Evolutionary conservation across 2,797 vertebrate species (phyloP).

Genomic region (Percopsis omiscomaycus): DNA sequence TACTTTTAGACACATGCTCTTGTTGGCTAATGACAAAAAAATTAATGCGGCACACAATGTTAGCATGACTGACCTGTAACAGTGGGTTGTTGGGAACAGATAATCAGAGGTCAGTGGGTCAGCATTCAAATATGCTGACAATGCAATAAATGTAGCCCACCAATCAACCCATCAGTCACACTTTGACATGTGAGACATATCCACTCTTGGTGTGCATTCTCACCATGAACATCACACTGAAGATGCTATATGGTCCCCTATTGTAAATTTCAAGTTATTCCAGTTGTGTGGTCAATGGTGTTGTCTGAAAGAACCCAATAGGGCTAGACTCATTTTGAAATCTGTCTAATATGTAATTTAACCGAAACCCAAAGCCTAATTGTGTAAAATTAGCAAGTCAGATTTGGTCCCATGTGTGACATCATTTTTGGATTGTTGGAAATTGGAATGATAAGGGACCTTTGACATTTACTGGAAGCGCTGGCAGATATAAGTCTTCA

Average conservation of each 20-base stretch:
- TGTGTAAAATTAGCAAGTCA: too few relatives aligned
- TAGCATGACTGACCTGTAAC: slow-evolving; percentile 47
- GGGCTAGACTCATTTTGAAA: too few relatives aligned
- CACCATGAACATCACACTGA: slow-evolving; percentile 12
- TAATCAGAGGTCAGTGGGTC: slow-evolving; percentile 48
- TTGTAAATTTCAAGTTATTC: too few relatives aligned
- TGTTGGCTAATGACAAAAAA: slow-evolving; percentile 14
- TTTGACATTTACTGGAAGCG: not conserved
- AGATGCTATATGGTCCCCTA: too few relatives aligned
- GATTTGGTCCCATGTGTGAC: too few relatives aligned
- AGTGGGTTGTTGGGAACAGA: slow-evolving; percentile 62
- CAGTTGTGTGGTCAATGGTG: too few relatives aligned
- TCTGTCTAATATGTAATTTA: too few relatives aligned
- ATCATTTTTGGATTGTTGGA: too few relatives aligned
- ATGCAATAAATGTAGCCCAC: slow-evolving; percentile 49
- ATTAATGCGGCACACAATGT: not conserved
- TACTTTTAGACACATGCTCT: not conserved
- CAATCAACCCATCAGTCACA: slow-evolving; percentile 53
- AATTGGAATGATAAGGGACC: too few relatives aligned
- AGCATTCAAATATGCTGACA: slow-evolving; percentile 51
- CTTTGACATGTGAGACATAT: slow-evolving; percentile 12
- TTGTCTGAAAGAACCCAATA: too few relatives aligned
- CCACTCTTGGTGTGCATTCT: slow-evolving; percentile 17
- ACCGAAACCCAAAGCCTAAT: too few relatives aligned
- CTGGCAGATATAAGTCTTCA: slow-evolving; percentile 26